Evolutionary conservation across 2,888 invertebrate species (phyloP).

Genomic region (Microplitis manilae): DNA sequence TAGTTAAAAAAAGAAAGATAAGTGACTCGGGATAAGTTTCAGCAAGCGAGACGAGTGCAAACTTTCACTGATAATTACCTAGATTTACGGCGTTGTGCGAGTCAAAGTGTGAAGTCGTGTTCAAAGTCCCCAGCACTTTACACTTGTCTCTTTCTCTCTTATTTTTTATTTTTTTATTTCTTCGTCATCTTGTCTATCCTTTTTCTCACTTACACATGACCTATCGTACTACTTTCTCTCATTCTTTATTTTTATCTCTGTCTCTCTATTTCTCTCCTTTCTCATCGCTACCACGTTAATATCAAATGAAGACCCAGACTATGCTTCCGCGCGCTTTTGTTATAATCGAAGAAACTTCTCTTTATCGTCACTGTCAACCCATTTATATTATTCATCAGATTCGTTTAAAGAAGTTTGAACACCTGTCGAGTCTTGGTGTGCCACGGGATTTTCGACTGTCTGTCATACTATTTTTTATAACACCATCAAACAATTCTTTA

Average conservation of each 20-base stretch:
- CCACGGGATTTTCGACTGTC: conserved; percentile 32
- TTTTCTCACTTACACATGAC: conserved; percentile 1
- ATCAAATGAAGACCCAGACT: conserved; percentile 67
- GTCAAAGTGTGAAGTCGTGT: conserved; percentile 72
- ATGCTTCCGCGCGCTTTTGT: conserved; percentile 65
- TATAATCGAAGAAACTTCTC: conserved; percentile 67
- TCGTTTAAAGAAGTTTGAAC: conserved; percentile 68
- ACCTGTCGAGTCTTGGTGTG: conserved; percentile 54
- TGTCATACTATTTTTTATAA: background rate
- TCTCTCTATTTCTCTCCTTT: conserved; percentile 20
- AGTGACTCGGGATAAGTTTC: conserved; percentile 44
- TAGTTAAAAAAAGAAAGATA: conserved; percentile 15
- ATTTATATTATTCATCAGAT: conserved; percentile 66
- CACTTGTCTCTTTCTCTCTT: conserved; percentile 39
- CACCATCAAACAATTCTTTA: background rate
- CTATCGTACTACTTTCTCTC: background rate
- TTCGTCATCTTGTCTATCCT: conserved; percentile 2
- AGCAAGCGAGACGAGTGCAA: conserved; percentile 49
- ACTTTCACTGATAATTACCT: conserved; percentile 70
- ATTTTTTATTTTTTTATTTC: conserved; percentile 15
- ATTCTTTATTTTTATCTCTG: conserved; percentile 15
- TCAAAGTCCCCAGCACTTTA: conserved; percentile 67
- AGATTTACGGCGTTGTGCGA: conserved; percentile 64
- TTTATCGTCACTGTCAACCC: conserved; percentile 66
- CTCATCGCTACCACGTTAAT: conserved; percentile 60